Conservation (phyloP, 2,113 vertebrate species). For the Nesoenas mayeri region DNA sequence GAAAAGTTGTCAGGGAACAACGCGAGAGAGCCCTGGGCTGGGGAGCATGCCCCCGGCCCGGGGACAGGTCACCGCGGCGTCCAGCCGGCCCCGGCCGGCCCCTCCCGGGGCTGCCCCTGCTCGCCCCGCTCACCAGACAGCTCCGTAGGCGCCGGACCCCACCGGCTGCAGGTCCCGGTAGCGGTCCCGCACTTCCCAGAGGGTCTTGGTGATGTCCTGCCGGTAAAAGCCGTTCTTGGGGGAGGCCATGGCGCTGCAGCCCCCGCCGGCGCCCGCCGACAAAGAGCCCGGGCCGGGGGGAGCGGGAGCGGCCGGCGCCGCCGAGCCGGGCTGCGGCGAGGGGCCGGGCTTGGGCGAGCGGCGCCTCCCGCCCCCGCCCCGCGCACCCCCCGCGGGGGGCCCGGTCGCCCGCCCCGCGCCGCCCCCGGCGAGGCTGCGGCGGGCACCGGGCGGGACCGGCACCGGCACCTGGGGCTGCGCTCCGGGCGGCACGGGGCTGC, state of each 20-base stretch:
- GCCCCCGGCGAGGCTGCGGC: too few relatives aligned
- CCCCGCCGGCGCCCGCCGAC: background rate
- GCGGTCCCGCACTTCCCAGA: slow-evolving; percentile 88
- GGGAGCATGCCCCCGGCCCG: background rate
- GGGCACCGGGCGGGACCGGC: too few relatives aligned
- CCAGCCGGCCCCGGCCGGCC: background rate
- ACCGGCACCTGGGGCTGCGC: too few relatives aligned
- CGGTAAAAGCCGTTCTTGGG: slow-evolving; percentile 81
- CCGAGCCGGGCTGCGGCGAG: background rate
- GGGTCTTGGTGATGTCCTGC: slow-evolving; percentile 87
- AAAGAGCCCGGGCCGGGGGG: background rate
- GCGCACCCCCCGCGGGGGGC: too few relatives aligned
- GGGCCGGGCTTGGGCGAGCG: background rate
- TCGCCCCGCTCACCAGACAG: slow-evolving; percentile 84
- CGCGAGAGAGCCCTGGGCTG: too few relatives aligned
- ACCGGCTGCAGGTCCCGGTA: slow-evolving; percentile 88
- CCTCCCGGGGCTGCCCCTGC: background rate
- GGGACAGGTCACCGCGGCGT: background rate
- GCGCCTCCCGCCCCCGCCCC: background rate
- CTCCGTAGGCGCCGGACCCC: slow-evolving; percentile 91
- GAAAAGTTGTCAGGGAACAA: background rate
- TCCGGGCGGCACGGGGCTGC: too few relatives aligned
- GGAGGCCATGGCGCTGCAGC: slow-evolving; percentile 36
- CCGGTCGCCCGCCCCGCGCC: background rate
- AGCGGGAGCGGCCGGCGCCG: background rate